Base-by-base conservation (phyloP, 2,888 invertebrate species). In the Tanypteryx hageni region DNA sequence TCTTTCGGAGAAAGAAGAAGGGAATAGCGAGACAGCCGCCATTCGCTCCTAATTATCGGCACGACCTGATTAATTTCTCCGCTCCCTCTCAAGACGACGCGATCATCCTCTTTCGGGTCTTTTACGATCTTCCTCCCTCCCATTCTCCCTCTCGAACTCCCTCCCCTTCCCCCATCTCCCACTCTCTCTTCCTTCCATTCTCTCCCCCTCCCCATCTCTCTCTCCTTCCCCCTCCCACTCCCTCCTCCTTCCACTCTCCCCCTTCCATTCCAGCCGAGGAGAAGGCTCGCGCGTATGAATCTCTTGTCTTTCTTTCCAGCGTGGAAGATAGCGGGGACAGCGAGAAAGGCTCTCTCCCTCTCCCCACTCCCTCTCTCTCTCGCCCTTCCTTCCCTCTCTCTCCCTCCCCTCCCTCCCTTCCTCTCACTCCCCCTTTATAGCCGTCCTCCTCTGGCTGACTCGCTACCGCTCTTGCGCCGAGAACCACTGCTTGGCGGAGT, bases 51-150 rank as follows among this genome's bases (percentile, higher is more conserved):
- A 76, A 76, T 76, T 76, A 76, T 76, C 76, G 76, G 76, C 27
- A 76, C 76, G 76, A 76, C 76, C 76, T 76, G 76, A 76, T 76
- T 76, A 76, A 76, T 76, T 76, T 27, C 22, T 68, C 68, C 68
- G 44, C 44, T 44, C 44, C 44, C 44, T 44, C 76, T 76, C 76
- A 76, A 76, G 76, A 22, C 76, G 68, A 68, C 22, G 27, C 76
- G 68, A 68, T 68, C 68, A 68, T 68, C 68, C 68, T 22, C 68
- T 22, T 27, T 76, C 18, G 27, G 76, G 76, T 11, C 76, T 76
- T 61, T 61, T 7, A 18, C 0, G 7, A 18, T 16, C 61, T 61
- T 2, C 61, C 14, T 18, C 61, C 68, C n/a, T 1, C 68, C n/a
- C 22, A 64, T n/a, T n/a, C n/a, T n/a, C n/a, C n/a, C n/a, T 5